phyloP scores from a whole-genome alignment of 2,888 invertebrate genomes.

The Helicoverpa assulta region DNA sequence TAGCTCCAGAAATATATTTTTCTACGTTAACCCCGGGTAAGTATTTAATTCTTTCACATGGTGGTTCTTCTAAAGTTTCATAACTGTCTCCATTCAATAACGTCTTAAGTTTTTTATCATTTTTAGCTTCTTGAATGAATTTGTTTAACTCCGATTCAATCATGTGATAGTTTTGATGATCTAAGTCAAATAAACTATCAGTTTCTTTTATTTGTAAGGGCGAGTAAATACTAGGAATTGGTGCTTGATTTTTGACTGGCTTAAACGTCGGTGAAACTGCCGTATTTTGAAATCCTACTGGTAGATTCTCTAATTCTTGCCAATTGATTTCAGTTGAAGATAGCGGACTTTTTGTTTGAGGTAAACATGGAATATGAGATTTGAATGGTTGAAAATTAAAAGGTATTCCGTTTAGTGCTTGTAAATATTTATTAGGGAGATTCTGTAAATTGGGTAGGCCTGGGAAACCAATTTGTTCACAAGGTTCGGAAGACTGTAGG shows the following conservation, averaged over 20 bases:
- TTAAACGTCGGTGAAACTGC: neutral
- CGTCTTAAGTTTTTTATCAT: neutral
- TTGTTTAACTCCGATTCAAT: neutral
- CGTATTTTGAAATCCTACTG: neutral
- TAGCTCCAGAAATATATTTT: conserved; percentile 1
- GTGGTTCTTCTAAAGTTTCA: neutral
- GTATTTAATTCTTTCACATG: neutral
- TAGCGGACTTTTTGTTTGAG: neutral
- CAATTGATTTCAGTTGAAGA: conserved; percentile 3
- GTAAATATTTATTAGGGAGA: neutral
- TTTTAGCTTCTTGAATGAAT: neutral
- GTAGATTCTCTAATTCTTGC: neutral
- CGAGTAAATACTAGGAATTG: neutral
- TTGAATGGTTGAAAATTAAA: neutral
- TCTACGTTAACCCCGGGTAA: neutral
- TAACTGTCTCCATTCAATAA: neutral
- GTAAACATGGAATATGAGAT: neutral
- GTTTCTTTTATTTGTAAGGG: neutral
- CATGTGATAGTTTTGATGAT: neutral
- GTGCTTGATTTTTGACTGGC: neutral
- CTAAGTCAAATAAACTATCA: neutral
- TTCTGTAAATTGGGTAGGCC: neutral
- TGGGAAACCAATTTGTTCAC: neutral
- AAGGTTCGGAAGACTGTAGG: neutral
- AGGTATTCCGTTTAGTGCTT: neutral